A percentile compares a stretch with the other conserved stretches of the same genome.
phyloP scores from a whole-genome alignment of 92 coral and sea anemone genomes.

The Chrysogorgia sp. region DNA sequence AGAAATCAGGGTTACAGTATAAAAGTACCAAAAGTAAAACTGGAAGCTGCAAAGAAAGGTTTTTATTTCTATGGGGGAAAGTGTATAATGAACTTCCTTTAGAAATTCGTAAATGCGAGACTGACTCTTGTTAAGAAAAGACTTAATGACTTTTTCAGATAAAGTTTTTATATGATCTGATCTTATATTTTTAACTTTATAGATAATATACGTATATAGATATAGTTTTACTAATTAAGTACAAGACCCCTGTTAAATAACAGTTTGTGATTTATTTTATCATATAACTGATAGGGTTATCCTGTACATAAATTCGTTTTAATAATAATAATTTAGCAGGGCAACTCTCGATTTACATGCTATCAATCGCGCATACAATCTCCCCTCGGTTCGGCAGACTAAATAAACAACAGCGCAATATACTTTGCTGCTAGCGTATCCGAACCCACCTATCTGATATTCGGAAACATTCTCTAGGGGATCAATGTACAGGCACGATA shows the following conservation, averaged over 20 bases:
- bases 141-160: too few species aligned
- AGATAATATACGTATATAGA: too few species aligned
- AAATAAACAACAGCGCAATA: constrained; percentile 29
- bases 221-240: too few species aligned
- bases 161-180: too few species aligned
- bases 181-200: too few species aligned
- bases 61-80: constrained; percentile 22
- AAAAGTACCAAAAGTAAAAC: constrained; percentile 26
- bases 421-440: constrained; percentile 41
- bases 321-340: constrained; percentile 41
- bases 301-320: too few species aligned
- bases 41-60: constrained; percentile 24
- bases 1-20: constrained; percentile 12
- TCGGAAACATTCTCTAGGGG: background rate
- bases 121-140: background rate
- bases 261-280: too few species aligned
- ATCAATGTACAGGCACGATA: constrained; percentile 11
- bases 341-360: constrained; percentile 48
- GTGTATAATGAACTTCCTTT: background rate
- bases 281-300: too few species aligned
- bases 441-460: constrained; percentile 34
- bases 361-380: constrained; percentile 6
- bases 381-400: constrained; percentile 5
- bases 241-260: too few species aligned
- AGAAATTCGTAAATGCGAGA: constrained; percentile 10